phyloP scores from a whole-genome alignment of 1,140 invertebrate genomes.

The Himalopsyche phryganea region DNA sequence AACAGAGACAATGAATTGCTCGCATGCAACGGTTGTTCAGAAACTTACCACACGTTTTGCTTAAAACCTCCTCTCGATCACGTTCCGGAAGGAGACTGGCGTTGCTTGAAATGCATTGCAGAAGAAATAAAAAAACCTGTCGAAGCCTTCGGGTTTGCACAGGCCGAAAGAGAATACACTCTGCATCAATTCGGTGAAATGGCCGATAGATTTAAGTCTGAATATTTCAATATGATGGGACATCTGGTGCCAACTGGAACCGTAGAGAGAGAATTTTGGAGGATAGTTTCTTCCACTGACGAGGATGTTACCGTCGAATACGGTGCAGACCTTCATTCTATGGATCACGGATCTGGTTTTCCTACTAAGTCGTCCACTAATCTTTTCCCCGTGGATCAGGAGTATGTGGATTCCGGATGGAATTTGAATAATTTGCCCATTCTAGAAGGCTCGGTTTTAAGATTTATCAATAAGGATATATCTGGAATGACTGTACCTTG shows the following conservation, averaged over 20 bases:
- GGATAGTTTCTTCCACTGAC: constrained; percentile 93
- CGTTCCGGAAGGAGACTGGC: constrained; percentile 92
- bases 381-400: constrained; percentile 71
- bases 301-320: constrained; percentile 98
- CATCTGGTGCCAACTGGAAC: constrained; percentile 74
- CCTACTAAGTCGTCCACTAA: constrained; percentile 89
- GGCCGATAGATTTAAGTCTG: constrained; percentile 97
- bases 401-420: constrained; percentile 95
- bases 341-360: constrained; percentile 97
- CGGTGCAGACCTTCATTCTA: constrained; percentile 98
- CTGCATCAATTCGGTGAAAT: constrained; percentile 97
- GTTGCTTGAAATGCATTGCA: constrained; percentile 91
- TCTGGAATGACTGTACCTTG: constrained; percentile 98
- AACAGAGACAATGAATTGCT: constrained; percentile 92
- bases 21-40: constrained; percentile 93
- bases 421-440: constrained; percentile 98
- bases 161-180: constrained; percentile 91
- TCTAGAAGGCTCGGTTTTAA: constrained; percentile 86
- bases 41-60: constrained; percentile 97
- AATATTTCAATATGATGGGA: constrained; percentile 94
- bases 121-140: constrained; percentile 90
- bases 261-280: constrained; percentile 98
- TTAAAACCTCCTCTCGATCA: constrained; percentile 83
- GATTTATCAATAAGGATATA: constrained; percentile 97
- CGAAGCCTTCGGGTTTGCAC: constrained; percentile 97